Conservation (phyloP, 2,888 invertebrate species). For the Eurois occulta region DNA sequence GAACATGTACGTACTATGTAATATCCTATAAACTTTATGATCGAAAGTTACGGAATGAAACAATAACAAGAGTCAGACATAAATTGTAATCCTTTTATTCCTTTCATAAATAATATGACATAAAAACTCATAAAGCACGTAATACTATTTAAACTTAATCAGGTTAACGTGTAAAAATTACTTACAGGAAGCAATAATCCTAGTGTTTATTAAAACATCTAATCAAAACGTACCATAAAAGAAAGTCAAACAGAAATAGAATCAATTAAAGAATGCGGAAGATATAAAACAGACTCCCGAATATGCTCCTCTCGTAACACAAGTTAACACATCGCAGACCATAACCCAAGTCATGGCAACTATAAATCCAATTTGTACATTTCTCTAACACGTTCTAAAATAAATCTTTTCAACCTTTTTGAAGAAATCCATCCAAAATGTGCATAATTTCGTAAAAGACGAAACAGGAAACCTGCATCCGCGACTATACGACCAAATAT, state of each 20-base stretch:
- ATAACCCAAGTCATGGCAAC: conserved; percentile 57
- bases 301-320: conserved; percentile 65
- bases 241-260: conserved; percentile 83
- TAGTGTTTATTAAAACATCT: conserved; percentile 71
- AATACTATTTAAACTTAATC: conserved; percentile 49
- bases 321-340: conserved; percentile 73
- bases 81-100: conserved; percentile 24
- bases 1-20: neutral
- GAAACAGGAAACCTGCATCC: conserved; percentile 76
- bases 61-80: neutral
- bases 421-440: conserved; percentile 66
- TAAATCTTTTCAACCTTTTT: conserved; percentile 65
- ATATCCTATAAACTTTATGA: conserved; percentile 15
- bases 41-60: conserved; percentile 20
- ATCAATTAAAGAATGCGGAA: conserved; percentile 84
- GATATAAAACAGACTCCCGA: conserved; percentile 80
- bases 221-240: conserved; percentile 76
- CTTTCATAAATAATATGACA: conserved; percentile 33
- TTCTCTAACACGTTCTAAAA: conserved; percentile 45
- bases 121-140: conserved; percentile 32
- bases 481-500: conserved; percentile 69
- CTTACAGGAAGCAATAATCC: conserved; percentile 78
- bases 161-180: conserved; percentile 68
- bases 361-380: conserved; percentile 60
- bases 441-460: conserved; percentile 57